These are phyloP conservation scores for Drosophila limbata DNA, from an alignment of 2,888 invertebrate genomes.

Conservation along the genomic window DNA sequence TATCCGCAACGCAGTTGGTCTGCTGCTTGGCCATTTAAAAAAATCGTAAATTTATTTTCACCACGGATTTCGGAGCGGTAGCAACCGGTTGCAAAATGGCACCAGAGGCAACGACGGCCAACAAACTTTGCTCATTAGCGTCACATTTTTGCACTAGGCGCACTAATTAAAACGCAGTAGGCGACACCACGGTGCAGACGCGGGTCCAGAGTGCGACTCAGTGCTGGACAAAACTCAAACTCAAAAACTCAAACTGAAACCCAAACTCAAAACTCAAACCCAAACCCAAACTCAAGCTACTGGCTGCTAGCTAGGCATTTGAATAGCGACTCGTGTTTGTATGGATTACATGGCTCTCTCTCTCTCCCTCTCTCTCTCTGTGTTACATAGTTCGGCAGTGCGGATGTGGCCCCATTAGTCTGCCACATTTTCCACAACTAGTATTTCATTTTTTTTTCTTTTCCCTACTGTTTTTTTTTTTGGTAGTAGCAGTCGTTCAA, in stretches of 20 bases:
- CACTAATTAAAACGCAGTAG: constrained; percentile 73
- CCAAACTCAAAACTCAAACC: constrained; percentile 6
- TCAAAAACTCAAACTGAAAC: not conserved
- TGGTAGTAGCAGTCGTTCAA: constrained; percentile 57
- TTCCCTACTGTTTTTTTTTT: not conserved
- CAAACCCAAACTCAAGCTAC: constrained; percentile 13
- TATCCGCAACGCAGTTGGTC: constrained; percentile 10
- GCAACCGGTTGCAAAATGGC: constrained; percentile 21
- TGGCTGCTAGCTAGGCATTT: constrained; percentile 36
- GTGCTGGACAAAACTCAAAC: constrained; percentile 16
- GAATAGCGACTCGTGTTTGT: constrained; percentile 56
- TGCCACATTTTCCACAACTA: constrained; percentile 3
- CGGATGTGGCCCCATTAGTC: constrained; percentile 47
- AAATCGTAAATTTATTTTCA: constrained; percentile 54
- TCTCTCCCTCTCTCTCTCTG: constrained; percentile 3
- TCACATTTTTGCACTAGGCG: constrained; percentile 71
- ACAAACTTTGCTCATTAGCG: constrained; percentile 80
- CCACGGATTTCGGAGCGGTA: constrained; percentile 26
- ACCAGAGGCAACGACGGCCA: constrained; percentile 53
- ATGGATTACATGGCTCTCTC: constrained; percentile 28
- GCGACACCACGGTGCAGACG: constrained; percentile 30
- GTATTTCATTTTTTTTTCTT: not conserved
- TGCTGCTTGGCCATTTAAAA: constrained; percentile 29
- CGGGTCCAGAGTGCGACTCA: constrained; percentile 1
- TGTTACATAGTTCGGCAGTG: constrained; percentile 9